Evolutionary conservation across 2,113 vertebrate genomes (phyloP).

Genomic region (Nerophis ophidion): DNA sequence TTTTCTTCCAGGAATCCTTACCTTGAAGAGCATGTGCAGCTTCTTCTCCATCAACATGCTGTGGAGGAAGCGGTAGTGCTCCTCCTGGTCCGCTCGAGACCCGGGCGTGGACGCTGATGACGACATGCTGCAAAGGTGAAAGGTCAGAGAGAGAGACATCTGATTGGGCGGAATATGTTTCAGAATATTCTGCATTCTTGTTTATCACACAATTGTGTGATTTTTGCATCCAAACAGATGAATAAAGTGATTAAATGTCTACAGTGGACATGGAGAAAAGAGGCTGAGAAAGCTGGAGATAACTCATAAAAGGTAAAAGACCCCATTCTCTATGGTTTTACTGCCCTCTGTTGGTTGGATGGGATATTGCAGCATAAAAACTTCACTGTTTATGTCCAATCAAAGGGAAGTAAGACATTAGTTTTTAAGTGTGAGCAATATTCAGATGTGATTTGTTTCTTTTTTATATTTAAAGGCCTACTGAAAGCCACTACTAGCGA

Average conservation of each 20-base stretch:
- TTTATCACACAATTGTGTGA: no score
- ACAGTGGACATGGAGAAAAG: no score
- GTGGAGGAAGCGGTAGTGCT: constrained; percentile 70
- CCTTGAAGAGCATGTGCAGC: constrained; percentile 70
- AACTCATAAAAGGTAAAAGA: background rate
- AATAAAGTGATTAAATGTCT: no score
- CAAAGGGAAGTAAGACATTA: no score
- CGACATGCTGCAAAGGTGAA: constrained; percentile 13
- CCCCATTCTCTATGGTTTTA: constrained; percentile 30
- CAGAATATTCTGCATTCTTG: no score
- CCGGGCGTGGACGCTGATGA: constrained; percentile 47
- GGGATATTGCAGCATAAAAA: constrained; percentile 10
- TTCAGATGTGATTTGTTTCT: background rate
- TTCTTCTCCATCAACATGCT: constrained; percentile 68
- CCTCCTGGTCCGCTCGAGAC: constrained; percentile 52
- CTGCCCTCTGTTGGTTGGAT: constrained; percentile 46
- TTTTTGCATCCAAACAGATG: no score
- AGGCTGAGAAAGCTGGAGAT: no score
- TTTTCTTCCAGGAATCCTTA: background rate
- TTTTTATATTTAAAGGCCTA: no score
- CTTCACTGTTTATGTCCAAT: background rate
- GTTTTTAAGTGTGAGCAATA: background rate
- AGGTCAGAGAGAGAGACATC: background rate
- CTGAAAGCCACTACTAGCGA: no score
- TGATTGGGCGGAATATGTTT: no score